Evolutionary conservation across 2,113 vertebrate genomes (phyloP).

Genomic region (Takifugu flavidus): DNA sequence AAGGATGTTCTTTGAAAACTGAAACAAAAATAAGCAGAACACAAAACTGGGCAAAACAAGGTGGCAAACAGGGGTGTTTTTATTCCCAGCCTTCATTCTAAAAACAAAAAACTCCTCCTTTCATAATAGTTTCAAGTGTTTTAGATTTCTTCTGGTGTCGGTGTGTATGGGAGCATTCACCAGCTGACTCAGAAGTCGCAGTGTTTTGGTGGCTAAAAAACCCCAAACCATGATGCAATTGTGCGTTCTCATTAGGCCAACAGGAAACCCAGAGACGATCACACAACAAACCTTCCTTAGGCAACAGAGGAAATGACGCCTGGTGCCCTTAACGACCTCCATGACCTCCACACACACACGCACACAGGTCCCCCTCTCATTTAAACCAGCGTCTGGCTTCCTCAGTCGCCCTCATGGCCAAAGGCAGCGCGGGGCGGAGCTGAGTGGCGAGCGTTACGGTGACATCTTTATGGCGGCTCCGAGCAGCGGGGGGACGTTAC

Average conservation of each 20-base stretch:
- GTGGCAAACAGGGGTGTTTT: too few relatives aligned
- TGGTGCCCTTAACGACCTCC: slow-evolving; percentile 44
- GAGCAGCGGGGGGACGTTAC: slow-evolving; percentile 71
- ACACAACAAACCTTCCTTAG: slow-evolving; percentile 49
- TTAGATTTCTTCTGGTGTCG: neutral
- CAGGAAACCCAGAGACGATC: slow-evolving; percentile 45
- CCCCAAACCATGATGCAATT: slow-evolving; percentile 23
- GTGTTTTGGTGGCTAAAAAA: slow-evolving; percentile 8
- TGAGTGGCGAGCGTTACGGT: slow-evolving; percentile 93
- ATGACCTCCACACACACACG: slow-evolving; percentile 37
- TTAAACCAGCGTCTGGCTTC: slow-evolving; percentile 83
- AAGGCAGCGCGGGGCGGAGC: slow-evolving; percentile 86
- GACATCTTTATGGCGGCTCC: slow-evolving; percentile 92
- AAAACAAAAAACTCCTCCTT: neutral
- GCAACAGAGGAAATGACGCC: slow-evolving; percentile 63
- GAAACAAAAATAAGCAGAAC: neutral
- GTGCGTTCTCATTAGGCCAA: slow-evolving; percentile 35
- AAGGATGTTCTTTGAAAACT: slow-evolving; percentile 7
- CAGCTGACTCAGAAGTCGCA: slow-evolving; percentile 1
- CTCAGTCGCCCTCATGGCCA: slow-evolving; percentile 81
- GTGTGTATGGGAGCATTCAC: neutral
- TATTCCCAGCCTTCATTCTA: neutral
- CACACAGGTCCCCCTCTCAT: slow-evolving; percentile 80
- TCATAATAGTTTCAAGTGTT: neutral
- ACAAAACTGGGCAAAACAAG: too few relatives aligned